These are phyloP conservation scores for Galemys pyrenaicus DNA, from an alignment of 2,113 vertebrate genomes.

Conservation along the genomic window DNA sequence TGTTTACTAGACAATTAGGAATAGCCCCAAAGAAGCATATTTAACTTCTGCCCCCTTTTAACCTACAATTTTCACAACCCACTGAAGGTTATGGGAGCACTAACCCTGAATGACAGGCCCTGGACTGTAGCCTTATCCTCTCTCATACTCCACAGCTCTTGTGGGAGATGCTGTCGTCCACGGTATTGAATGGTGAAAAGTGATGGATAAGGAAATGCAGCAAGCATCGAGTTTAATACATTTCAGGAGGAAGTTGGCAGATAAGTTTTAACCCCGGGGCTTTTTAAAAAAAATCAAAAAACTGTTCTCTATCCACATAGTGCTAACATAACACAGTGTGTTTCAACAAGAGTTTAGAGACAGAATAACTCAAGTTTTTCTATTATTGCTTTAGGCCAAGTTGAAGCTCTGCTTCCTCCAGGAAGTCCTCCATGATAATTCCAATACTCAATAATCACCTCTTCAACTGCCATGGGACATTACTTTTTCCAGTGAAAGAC, in stretches of 20 bases:
- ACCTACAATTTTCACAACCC: slow-evolving; percentile 51
- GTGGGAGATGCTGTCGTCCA: slow-evolving; percentile 55
- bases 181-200: slow-evolving; percentile 24
- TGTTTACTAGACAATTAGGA: slow-evolving; percentile 63
- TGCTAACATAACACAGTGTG: slow-evolving; percentile 8
- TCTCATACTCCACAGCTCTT: neutral
- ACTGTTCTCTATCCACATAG: slow-evolving; percentile 5
- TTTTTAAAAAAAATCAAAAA: slow-evolving; percentile 63
- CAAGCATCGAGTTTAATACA: slow-evolving; percentile 42
- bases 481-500: neutral
- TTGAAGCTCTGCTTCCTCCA: slow-evolving; percentile 52
- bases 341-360: slow-evolving; percentile 41
- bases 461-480: neutral
- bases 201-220: slow-evolving; percentile 52
- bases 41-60: slow-evolving; percentile 63
- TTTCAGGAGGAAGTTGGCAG: slow-evolving; percentile 61
- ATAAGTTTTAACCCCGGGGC: slow-evolving; percentile 59
- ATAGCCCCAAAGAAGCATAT: slow-evolving; percentile 52
- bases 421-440: slow-evolving; percentile 32
- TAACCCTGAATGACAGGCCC: slow-evolving; percentile 53
- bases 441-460: neutral
- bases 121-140: neutral
- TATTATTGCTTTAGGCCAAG: slow-evolving; percentile 40
- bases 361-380: slow-evolving; percentile 11
- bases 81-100: slow-evolving; percentile 51